phyloP scores from a whole-genome alignment of 37 sponge, comb jelly and placozoan genomes.

The Aplysina aerophoba region DNA sequence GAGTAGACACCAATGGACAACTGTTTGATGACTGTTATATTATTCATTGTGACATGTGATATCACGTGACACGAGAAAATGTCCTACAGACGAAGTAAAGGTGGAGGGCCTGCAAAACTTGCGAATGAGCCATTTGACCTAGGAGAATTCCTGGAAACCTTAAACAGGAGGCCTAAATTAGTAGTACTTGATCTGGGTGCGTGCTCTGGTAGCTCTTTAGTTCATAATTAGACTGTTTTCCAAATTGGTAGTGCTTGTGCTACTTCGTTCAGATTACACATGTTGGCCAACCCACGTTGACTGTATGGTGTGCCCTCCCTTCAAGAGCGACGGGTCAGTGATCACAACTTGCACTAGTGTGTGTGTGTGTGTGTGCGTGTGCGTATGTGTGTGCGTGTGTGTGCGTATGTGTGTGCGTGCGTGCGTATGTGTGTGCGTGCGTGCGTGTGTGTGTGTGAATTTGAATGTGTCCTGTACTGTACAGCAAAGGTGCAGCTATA shows the following conservation, averaged over 20 bases:
- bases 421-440: no score
- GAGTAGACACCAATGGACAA: slow-evolving; percentile 63
- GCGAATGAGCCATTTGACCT: slow-evolving; percentile 9
- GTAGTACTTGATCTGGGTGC: slow-evolving; percentile 18
- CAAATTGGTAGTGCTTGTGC: not conserved
- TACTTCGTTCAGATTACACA: slow-evolving; percentile 59
- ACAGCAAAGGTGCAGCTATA: slow-evolving; percentile 63
- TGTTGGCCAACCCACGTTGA: slow-evolving; percentile 74
- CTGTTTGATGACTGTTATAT: slow-evolving; percentile 54
- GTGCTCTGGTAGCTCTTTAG: not conserved
- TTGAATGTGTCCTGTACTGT: no score
- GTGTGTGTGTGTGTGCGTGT: no score
- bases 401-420: no score
- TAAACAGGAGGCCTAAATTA: not conserved
- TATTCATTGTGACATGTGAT: not conserved
- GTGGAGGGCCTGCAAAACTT: no score
- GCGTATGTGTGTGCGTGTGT: no score
- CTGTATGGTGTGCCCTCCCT: slow-evolving; percentile 58
- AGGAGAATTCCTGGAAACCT: not conserved
- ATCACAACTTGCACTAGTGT: no score
- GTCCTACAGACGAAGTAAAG: not conserved
- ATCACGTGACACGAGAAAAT: not conserved
- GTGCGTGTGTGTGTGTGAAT: no score
- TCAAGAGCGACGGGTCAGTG: slow-evolving; percentile 70
- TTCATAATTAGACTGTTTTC: not conserved